phyloP scores from a whole-genome alignment of 2,113 vertebrate species.

The Leuciscus idus region DNA sequence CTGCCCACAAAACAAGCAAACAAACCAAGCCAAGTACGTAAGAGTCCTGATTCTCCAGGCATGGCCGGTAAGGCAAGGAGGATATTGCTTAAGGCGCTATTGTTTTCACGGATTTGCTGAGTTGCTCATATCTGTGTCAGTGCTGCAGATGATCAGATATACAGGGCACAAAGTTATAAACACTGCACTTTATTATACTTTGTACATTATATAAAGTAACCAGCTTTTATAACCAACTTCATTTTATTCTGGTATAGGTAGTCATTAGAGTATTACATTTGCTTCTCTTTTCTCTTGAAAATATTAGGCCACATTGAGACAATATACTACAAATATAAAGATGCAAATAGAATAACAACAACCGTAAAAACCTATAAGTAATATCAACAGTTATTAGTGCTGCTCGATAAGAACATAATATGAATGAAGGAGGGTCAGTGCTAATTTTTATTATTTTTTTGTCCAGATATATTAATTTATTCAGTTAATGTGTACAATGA shows the following conservation, averaged over 20 bases:
- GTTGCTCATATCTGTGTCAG: slow-evolving; percentile 12
- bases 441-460: neutral
- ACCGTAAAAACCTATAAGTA: neutral
- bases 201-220: slow-evolving; percentile 11
- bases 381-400: neutral
- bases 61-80: neutral
- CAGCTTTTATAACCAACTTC: neutral
- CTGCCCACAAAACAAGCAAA: slow-evolving; percentile 34
- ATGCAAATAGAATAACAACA: neutral
- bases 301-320: neutral
- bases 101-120: slow-evolving; percentile 26
- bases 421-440: neutral
- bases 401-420: neutral
- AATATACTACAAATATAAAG: neutral
- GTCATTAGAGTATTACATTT: neutral
- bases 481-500: neutral
- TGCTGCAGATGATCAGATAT: neutral
- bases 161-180: neutral
- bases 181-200: neutral
- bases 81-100: slow-evolving; percentile 33
- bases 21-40: slow-evolving; percentile 7
- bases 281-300: neutral
- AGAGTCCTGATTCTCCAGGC: slow-evolving; percentile 7
- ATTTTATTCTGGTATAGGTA: neutral
- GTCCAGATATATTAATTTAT: neutral